These are phyloP conservation scores for Hyperoplus immaculatus DNA, from an alignment of 2,797 vertebrate species.

Conservation along the genomic window DNA sequence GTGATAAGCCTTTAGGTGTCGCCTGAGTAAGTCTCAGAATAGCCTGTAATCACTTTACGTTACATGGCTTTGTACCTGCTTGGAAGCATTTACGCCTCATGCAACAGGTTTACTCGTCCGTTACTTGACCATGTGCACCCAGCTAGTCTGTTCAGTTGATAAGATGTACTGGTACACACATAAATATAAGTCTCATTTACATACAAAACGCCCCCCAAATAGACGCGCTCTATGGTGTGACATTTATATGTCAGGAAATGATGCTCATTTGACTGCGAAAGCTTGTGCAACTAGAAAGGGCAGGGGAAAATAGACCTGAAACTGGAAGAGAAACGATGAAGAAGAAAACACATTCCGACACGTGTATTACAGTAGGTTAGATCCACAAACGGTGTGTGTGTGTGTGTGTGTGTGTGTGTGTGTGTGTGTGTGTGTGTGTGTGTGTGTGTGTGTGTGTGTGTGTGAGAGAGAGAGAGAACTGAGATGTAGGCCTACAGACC, in stretches of 20 bases:
- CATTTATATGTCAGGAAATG: constrained; percentile 45
- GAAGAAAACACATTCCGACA: not conserved
- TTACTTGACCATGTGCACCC: not conserved
- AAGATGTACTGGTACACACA: not conserved
- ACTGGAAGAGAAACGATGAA: not conserved
- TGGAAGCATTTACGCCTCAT: not conserved
- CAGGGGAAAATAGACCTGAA: not conserved
- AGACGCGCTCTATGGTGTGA: constrained; percentile 36
- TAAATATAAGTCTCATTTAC: constrained; percentile 38
- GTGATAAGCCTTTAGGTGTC: not conserved
- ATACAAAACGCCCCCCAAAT: constrained; percentile 46
- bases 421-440: too few species aligned
- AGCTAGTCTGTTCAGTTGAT: not conserved
- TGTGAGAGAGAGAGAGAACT: constrained; percentile 1
- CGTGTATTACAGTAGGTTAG: not conserved
- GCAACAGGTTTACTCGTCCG: constrained; percentile 35
- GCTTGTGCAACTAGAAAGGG: not conserved
- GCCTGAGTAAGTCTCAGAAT: not conserved
- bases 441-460: too few species aligned
- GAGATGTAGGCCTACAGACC: not conserved
- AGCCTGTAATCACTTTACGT: not conserved
- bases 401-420: too few species aligned
- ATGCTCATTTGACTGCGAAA: constrained; percentile 34
- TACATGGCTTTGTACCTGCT: not conserved
- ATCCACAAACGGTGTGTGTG: too few species aligned